phyloP scores from a whole-genome alignment of 2,797 vertebrate species.

The Etheostoma nigrum region DNA sequence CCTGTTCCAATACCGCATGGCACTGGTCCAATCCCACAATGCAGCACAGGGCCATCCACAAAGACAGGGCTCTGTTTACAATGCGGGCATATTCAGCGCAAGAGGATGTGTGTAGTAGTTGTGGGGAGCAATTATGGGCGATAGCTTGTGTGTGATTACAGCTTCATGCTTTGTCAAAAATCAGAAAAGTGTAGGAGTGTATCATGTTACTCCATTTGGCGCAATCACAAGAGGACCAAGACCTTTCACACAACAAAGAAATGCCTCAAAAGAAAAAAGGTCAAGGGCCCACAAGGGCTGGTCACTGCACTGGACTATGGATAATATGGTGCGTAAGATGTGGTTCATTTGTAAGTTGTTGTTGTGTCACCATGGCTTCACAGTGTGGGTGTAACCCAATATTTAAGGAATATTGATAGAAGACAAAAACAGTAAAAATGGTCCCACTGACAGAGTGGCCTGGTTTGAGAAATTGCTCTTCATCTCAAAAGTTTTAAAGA shows the following conservation, averaged over 20 bases:
- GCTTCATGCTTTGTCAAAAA: constrained; percentile 59
- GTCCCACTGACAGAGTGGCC: constrained; percentile 32
- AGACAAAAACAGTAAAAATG: constrained; percentile 38
- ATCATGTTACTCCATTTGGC: constrained; percentile 54
- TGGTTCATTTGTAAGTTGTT: constrained; percentile 38
- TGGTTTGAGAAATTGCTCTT: constrained; percentile 5
- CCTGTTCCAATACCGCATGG: constrained; percentile 76
- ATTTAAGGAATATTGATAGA: constrained; percentile 46
- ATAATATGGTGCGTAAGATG: constrained; percentile 41
- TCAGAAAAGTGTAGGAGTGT: constrained; percentile 55
- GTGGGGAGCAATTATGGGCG: constrained; percentile 54
- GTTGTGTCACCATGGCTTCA: constrained; percentile 17
- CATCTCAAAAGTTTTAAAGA: constrained; percentile 14
- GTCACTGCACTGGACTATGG: constrained; percentile 48
- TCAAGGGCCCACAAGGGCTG: constrained; percentile 21
- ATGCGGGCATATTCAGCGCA: constrained; percentile 22
- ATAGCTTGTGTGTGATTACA: constrained; percentile 56
- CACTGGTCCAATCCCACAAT: constrained; percentile 66
- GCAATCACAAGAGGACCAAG: constrained; percentile 33
- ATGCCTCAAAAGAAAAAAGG: constrained; percentile 19
- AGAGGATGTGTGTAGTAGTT: constrained; percentile 59
- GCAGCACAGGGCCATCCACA: constrained; percentile 34
- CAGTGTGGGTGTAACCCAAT: neutral
- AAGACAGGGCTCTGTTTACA: constrained; percentile 61
- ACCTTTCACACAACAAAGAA: constrained; percentile 63